Conservation (phyloP, 2,888 invertebrate species). For the Pyrocoelia pectoralis region DNA sequence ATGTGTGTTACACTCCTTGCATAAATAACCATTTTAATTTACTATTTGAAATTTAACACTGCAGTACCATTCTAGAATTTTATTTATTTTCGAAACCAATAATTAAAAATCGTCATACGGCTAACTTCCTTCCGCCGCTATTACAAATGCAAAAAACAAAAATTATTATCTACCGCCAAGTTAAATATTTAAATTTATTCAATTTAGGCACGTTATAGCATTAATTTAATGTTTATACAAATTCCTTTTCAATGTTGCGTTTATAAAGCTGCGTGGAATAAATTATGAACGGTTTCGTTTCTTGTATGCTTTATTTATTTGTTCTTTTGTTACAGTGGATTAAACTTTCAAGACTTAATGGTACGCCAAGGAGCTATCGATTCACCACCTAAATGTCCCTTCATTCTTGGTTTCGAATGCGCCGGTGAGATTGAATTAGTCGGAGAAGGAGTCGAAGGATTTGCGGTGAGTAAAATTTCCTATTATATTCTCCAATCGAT, state of each 20-base stretch:
- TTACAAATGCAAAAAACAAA: slow-evolving; percentile 19
- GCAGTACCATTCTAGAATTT: not conserved
- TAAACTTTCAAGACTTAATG: slow-evolving; percentile 91
- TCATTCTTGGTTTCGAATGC: slow-evolving; percentile 89
- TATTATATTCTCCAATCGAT: too few relatives aligned
- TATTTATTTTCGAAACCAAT: not conserved
- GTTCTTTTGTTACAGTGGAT: slow-evolving; percentile 72
- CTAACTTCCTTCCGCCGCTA: slow-evolving; percentile 16
- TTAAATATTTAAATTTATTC: slow-evolving; percentile 1
- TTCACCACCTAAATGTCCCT: slow-evolving; percentile 87
- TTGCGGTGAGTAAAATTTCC: slow-evolving; percentile 70
- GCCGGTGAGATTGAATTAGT: slow-evolving; percentile 83
- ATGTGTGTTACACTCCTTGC: too few relatives aligned
- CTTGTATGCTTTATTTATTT: not conserved
- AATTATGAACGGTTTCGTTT: not conserved
- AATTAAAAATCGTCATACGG: not conserved
- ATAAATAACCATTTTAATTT: not conserved
- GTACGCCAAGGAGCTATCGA: slow-evolving; percentile 87
- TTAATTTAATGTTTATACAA: slow-evolving; percentile 1
- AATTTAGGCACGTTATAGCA: not conserved
- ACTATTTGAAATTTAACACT: too few relatives aligned
- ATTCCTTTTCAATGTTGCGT: not conserved
- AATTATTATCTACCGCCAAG: not conserved
- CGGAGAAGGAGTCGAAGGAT: slow-evolving; percentile 80
- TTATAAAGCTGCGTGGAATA: not conserved